Percentiles rank a stretch among this genome's conserved stretches.
phyloP scores from a whole-genome alignment of 2,797 vertebrate species.

The Pitangus sulphuratus region DNA sequence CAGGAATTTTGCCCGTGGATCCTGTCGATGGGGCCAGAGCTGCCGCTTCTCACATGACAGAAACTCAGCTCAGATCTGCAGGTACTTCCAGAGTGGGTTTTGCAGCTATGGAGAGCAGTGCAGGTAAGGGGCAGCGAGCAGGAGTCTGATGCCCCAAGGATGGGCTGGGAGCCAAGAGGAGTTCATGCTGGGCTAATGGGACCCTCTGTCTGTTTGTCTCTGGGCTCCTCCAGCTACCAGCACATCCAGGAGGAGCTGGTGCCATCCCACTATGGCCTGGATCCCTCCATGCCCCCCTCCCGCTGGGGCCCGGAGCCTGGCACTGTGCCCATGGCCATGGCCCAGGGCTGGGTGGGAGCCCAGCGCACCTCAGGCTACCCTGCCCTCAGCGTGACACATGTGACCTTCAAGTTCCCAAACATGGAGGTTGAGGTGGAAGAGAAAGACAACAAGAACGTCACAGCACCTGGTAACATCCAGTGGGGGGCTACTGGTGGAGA shows the following conservation, averaged over 20 bases:
- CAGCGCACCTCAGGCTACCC: background rate
- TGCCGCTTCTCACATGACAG: constrained; percentile 79
- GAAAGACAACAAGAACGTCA: background rate
- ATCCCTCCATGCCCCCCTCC: constrained; percentile 12
- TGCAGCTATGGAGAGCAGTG: constrained; percentile 85
- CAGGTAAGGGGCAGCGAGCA: constrained; percentile 73
- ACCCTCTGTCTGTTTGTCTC: background rate
- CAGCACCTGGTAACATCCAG: fast-evolving
- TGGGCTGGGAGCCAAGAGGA: background rate
- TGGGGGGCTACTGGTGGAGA: background rate
- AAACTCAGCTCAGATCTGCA: constrained; percentile 76
- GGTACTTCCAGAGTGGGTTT: constrained; percentile 85
- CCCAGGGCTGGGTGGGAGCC: background rate
- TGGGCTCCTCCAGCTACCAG: constrained; percentile 76
- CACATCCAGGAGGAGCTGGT: constrained; percentile 64
- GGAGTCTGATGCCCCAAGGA: background rate
- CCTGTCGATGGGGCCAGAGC: constrained; percentile 76
- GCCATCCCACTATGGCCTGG: constrained; percentile 12
- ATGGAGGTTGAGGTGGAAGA: constrained; percentile 58
- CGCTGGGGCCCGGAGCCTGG: constrained; percentile 73
- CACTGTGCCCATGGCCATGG: background rate
- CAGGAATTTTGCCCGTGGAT: constrained; percentile 82
- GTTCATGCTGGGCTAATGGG: background rate
- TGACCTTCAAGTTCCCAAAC: background rate
- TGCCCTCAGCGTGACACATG: background rate